Base-by-base conservation (phyloP, 1,140 invertebrate species). In the Drosophila ohnishii region DNA sequence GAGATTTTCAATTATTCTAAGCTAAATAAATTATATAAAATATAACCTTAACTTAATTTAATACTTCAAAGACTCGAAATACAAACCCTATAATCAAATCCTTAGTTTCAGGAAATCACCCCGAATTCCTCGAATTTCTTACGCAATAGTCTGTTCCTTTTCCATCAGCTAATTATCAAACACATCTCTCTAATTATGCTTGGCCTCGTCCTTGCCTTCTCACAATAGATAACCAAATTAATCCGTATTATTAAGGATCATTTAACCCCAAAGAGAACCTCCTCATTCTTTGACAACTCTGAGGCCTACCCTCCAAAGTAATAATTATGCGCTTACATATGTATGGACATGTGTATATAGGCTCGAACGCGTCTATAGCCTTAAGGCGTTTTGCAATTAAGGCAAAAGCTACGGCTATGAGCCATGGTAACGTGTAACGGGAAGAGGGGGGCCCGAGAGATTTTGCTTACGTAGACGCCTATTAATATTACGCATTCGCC, bases 401-500 rank as follows among this genome's bases (percentile, higher is more conserved):
- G 56, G 62, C 50, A 56, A 72, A 78, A 78, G 73, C 73, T 42
- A 37, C 56, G 66, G 50, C 55, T 8, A 22, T 19, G 47, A 53
- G n/a, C 45, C 53, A 69, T 47, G 64, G 58, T 64, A 64, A 44
- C 39, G n/a, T 19, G 62, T 30, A 32, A 8, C 5, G 42, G 71
- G 32, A 50, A 8, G 25, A 28, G 25, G 9, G 25, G 14, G 2
- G 3, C 55, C 28, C 56, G 22, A 51, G 60, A 62, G 69, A 85
- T 70, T 78, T 74, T 85, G 81, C 82, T 71, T 69, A 78, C 51
- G 82, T 63, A 75, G 65, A 65, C 74, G 71, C 62, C 82, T 69
- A 82, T 86, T 86, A 86, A 81, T 86, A 86, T 86, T 82, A 82
- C 83, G 62, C 63, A 86, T 81, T 63, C 78, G 71, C 78, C 60